Base-by-base conservation (phyloP, 2,888 invertebrate genomes). In the Tipula lateralis region DNA sequence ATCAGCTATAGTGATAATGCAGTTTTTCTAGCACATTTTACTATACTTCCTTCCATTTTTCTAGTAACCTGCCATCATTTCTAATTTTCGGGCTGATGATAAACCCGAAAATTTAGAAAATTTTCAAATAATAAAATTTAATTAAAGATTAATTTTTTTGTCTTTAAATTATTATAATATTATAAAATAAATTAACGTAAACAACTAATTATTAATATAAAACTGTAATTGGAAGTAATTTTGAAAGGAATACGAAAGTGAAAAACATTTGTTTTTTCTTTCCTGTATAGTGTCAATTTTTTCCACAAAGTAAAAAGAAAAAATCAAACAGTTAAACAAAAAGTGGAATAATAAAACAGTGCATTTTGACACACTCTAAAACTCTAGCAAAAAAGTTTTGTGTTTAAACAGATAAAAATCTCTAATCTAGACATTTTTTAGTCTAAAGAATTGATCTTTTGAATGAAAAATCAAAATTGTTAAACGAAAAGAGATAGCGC, bases 61-160 rank as follows among this genome's bases (percentile, higher is more conserved):
- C 83, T 34, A 83, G 29, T 36, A 83, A 83, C 39, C 39, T 83
- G 83, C 83, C 39, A 83, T 83, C 83, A 82, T 82, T 82, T 82
- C 82, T 82, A 82, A 83, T 36, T 83, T 83, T 83, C 83, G 83
- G 83, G 83, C 83, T 83, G 83, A 34, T 36, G 83, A 83, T 82
- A 83, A 83, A 83, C 83, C 83, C 83, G 83, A 83, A 83, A 83
- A 82, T 30, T 82, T 82, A 82, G 82, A 82, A 82, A 82, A 82
- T 66, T 66, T 66, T 66, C 66, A 66, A 66, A 66, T 66, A 19
- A 66, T 66, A 66, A 66, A 66, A 66, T 66, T 24, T 66, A 66
- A 66, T 66, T 66, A 66, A 66, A 66, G 66, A 66, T 66, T 66
- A 66, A 66, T 9, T 66, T 66, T 66, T 66, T 66, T 66, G 66